A percentile compares a stretch with the other conserved stretches of the same genome.
These are phyloP conservation scores for Idaea aversata DNA, from an alignment of 2,888 invertebrate species.

Conservation along the genomic window DNA sequence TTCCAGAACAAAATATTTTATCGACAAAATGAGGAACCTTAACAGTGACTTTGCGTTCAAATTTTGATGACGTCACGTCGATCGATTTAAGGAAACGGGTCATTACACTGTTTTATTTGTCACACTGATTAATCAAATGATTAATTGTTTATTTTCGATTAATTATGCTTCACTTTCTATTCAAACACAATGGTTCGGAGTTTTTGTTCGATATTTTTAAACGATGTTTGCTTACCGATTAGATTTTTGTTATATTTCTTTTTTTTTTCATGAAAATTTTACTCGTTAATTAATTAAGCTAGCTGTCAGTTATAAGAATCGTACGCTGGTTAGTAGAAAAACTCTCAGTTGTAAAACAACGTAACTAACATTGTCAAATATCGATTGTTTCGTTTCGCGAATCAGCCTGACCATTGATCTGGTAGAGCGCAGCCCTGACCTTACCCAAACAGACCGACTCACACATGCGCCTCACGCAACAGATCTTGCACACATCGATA, in stretches of 20 bases:
- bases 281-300: too few relatives aligned
- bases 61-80: conserved; percentile 73
- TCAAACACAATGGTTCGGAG: conserved; percentile 55
- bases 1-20: conserved; percentile 21
- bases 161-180: conserved; percentile 60
- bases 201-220: conserved; percentile 49
- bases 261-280: conserved; percentile 11
- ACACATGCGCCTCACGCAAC: conserved; percentile 58
- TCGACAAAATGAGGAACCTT: conserved; percentile 51
- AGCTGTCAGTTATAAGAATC: too few relatives aligned
- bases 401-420: conserved; percentile 73
- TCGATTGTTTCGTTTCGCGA: conserved; percentile 58
- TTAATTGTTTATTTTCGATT: conserved; percentile 77
- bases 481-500: conserved; percentile 39
- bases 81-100: conserved; percentile 77
- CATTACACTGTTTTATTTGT: conserved; percentile 79
- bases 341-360: neutral
- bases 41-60: conserved; percentile 69
- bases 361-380: conserved; percentile 19
- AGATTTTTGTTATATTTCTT: conserved; percentile 1
- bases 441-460: conserved; percentile 67
- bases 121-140: conserved; percentile 79
- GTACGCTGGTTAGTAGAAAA: neutral
- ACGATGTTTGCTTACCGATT: conserved; percentile 34
- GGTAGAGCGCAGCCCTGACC: conserved; percentile 74